Percentiles rank a stretch among this genome's conserved stretches.
phyloP scores from a whole-genome alignment of 2,888 invertebrate species.

The Pseudanteris insignis region DNA sequence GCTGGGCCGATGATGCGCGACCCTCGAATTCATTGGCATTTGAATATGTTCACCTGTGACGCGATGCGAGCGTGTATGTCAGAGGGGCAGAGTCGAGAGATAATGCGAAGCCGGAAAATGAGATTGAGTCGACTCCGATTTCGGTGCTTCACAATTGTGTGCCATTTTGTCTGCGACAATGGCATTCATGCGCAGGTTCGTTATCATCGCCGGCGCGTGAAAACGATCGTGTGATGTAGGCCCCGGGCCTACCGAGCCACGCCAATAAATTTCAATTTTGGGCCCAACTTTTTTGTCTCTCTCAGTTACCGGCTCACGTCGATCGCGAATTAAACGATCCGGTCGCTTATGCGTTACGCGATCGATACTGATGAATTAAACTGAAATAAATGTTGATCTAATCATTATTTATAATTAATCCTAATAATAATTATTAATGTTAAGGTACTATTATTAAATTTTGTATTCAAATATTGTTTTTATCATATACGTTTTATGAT shows the following conservation, averaged over 20 bases:
- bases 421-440: no score
- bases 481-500: no score
- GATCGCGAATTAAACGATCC: neutral
- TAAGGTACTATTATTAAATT: no score
- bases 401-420: no score
- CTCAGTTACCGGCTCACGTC: neutral
- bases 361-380: no score
- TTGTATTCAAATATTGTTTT: no score
- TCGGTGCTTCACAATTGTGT: constrained; percentile 35
- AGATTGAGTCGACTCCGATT: constrained; percentile 39
- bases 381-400: no score
- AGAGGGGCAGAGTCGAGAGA: constrained; percentile 41
- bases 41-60: constrained; percentile 63
- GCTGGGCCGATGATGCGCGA: constrained; percentile 53
- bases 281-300: constrained; percentile 4
- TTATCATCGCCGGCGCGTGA: constrained; percentile 39
- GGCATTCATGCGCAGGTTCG: constrained; percentile 40
- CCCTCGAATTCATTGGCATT: constrained; percentile 57
- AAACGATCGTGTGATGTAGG: constrained; percentile 39
- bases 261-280: constrained; percentile 32
- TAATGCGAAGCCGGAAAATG: constrained; percentile 45
- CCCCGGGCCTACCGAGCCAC: constrained; percentile 13
- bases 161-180: constrained; percentile 30
- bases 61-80: constrained; percentile 18
- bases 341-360: no score